Evolutionary conservation across 2,113 vertebrate species (phyloP), one percentile per base, ranked within the genome.

Genomic region (Indicator maculatus): DNA sequence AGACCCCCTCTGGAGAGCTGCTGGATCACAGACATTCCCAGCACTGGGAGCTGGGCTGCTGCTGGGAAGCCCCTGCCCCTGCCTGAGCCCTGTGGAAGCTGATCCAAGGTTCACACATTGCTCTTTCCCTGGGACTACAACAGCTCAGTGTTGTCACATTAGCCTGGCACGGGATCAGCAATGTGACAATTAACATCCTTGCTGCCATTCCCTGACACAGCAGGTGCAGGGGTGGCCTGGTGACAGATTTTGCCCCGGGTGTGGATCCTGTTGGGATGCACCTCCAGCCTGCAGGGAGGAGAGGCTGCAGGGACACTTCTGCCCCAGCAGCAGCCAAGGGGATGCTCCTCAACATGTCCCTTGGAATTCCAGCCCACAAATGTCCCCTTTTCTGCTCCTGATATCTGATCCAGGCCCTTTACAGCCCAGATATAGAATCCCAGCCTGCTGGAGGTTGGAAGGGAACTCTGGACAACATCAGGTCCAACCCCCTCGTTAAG

Each of bases 181-280:
- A 79, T 11, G 91, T 73, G 93, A 52, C 96, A 92, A 5, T 58
- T 59, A 64, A 12, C 55, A 44, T 39, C 74, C 74, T 38, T 6
- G 24, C 21, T 20, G 63, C 31, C 16, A n/a, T n/a, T 28, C 26
- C 47, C 4, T 2, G 24, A 21, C 69, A 27, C 0, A 6, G 28
- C 38, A 5, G 0, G 1, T 8, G 71, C 66, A 44, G 61, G 17
- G 31, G 8, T 27, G 39, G 3, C 12, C 31, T 0, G 0, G 14
- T 12, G 50, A 36, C 38, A 44, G 27, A 7, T 31, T 9, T 45
- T 45, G 12, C 12, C 28, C 56, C 55, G 77, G 20, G 6, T 38
- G 36, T 10, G 36, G 45, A 8, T 21, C 0, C 2, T 10, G 16
- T 8, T n/a, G 89, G 83, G 36, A 26, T 17, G 13, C 21, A 61